Base-by-base conservation (phyloP, 2,888 invertebrate genomes). In the Torymus auratus region DNA sequence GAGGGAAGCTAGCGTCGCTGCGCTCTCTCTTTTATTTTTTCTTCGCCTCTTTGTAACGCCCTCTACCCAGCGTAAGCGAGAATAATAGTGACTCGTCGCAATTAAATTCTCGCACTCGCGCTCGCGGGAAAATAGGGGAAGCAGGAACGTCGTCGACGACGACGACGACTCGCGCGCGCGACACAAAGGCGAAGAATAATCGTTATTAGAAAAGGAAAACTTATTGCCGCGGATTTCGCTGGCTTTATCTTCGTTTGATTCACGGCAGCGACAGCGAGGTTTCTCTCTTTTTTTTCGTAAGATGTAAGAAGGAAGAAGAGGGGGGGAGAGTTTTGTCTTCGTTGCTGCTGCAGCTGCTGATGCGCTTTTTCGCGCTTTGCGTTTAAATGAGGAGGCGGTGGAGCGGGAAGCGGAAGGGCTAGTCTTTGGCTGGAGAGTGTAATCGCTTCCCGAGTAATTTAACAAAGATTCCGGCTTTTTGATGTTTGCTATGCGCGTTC, bases 161-260 rank as follows among this genome's bases (percentile, higher is more conserved):
- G n/a, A 23, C 67, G 13, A 69, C 28, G 50, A 75, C 55, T 61
- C 61, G 71, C 61, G 11, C 10, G 20, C 20, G 20, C 10, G 73
- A 70, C 71, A 78, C 78, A 82, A 79, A 81, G 69, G 81, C 15
- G 58, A 81, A 81, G 81, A 81, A 81, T 72, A 79, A 82, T 82
- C 82, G 71, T 82, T 79, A 82, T 82, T 82, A 82, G 76, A 76
- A 79, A 79, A 75, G 78, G 72, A 79, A 81, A 82, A 82, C 78
- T 79, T 82, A 82, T 82, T 71, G 74, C 81, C 62, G 67, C 62
- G 71, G 75, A 82, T 82, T 79, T 70, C 53, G n/a, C 5, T 68
- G 56, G 50, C 62, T 58, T 76, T 75, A 75, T 76, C 71, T 71
- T 75, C 61, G 52, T 80, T 76, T 80, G 23, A 72, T 71, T 75